Evolutionary conservation across 2,888 invertebrate species (phyloP).

Genomic region (Aphrophora alni): DNA sequence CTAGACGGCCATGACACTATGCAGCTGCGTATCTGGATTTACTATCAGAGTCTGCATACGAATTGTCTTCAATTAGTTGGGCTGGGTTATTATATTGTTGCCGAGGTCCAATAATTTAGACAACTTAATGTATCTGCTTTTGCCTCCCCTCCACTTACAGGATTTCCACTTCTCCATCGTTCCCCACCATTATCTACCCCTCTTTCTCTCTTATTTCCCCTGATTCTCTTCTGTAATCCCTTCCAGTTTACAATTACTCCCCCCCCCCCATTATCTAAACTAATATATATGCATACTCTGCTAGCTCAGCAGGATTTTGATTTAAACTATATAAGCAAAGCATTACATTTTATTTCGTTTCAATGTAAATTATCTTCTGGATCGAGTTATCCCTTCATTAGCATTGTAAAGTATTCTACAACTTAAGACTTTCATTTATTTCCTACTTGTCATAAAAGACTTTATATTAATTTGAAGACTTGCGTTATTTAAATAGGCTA

Average conservation of each 20-base stretch:
- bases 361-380: neutral
- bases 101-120: slow-evolving; percentile 31
- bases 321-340: neutral
- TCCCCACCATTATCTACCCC: neutral
- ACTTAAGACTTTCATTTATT: neutral
- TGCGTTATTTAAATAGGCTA: too few species aligned
- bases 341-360: neutral
- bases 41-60: neutral
- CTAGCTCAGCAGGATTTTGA: neutral
- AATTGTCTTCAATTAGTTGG: neutral
- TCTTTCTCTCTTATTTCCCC: neutral
- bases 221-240: neutral
- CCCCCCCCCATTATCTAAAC: neutral
- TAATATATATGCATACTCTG: too few species aligned
- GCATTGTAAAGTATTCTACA: neutral
- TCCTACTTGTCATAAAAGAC: neutral
- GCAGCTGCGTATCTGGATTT: neutral
- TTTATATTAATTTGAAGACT: too few species aligned
- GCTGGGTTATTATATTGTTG: neutral
- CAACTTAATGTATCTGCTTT: slow-evolving; percentile 33
- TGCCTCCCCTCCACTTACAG: neutral
- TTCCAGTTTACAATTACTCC: neutral
- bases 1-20: neutral
- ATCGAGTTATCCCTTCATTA: neutral
- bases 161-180: neutral